Evolutionary conservation across 2,113 vertebrate species (phyloP), one percentile per base, ranked within the genome.

Genomic region (Baryphthengus martii): DNA sequence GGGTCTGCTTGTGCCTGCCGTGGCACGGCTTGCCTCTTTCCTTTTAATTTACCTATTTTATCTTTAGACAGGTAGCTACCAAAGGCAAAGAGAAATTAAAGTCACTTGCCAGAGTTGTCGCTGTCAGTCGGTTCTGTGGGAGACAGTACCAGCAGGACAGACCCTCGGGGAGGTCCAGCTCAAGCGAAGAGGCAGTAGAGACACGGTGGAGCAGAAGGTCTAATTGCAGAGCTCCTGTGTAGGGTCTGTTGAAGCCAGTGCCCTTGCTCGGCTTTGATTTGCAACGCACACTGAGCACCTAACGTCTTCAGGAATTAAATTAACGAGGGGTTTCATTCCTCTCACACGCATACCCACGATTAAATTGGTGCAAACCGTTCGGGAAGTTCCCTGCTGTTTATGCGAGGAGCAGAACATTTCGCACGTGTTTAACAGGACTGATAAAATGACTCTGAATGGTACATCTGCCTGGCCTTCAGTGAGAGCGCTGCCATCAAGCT

Each of bases 1-100:
- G 52, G 59, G 45, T 47, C 19, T 62, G 66, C n/a, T 28, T 62
- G 26, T 29, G 10, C n/a, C 26, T 52, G 45, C 21, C 23, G 3
- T 2, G 4, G 31, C 66, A 55, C 0, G 0, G 19, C 17, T n/a
- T 72, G 47, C 25, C 53, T 63, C 61, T 67, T 74, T 37, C 23
- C 15, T 37, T 42, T 45, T 12, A 10, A 42, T n/a, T 52, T 33
- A 7, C 0, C n/a, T 33, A 1, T 47, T 73, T 50, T 29, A 13
- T 12, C 68, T 80, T 42, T 70, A 40, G 85, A n/a, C 47, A 50
- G 49, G 19, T 11, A 29, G 53, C 53, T 59, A 5, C 31, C 10
- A 42, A 68, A 76, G 44, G 35, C 70, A 47, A 63, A 44, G 28
- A 67, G 39, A 24, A 47, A 39, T 18, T 3, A 3, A 29, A 63